Evolutionary conservation across 2,888 invertebrate genomes (phyloP).

Genomic region (Dynastes maya): DNA sequence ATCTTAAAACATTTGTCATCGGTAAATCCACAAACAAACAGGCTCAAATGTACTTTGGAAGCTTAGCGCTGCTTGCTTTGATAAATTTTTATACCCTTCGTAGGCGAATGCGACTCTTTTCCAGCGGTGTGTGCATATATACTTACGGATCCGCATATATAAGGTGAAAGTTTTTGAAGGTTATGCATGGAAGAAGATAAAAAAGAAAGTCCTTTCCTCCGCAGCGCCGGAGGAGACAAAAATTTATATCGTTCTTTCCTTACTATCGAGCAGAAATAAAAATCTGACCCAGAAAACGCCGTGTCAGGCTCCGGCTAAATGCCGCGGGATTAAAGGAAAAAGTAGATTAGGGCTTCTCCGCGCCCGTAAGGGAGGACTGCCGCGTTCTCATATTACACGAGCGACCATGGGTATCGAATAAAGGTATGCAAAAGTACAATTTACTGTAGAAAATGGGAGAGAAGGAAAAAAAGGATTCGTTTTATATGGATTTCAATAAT

Average conservation of each 20-base stretch:
- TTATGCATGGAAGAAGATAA: background rate
- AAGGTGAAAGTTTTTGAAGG: slow-evolving; percentile 14
- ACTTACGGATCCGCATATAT: slow-evolving; percentile 9
- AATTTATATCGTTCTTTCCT: background rate
- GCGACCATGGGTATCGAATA: slow-evolving; percentile 24
- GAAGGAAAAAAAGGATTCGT: slow-evolving; percentile 18
- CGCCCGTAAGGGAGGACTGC: background rate
- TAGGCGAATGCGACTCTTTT: background rate
- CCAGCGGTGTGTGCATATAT: background rate
- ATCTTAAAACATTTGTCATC: slow-evolving; percentile 40
- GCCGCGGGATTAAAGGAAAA: slow-evolving; percentile 30
- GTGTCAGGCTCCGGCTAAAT: slow-evolving; percentile 31
- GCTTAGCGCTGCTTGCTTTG: slow-evolving; percentile 16
- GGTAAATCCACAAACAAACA: slow-evolving; percentile 35
- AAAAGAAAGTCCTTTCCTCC: background rate
- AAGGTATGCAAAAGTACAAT: slow-evolving; percentile 31
- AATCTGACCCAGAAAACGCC: slow-evolving; percentile 40
- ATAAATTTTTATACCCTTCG: slow-evolving; percentile 35
- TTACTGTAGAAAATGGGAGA: background rate
- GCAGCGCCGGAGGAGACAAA: slow-evolving; percentile 9
- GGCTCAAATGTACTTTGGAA: slow-evolving; percentile 29
- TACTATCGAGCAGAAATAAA: background rate
- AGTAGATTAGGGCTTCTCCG: slow-evolving; percentile 23
- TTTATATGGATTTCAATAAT: slow-evolving; percentile 35
- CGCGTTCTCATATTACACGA: slow-evolving; percentile 22